These are phyloP conservation scores for Sapayoa aenigma DNA, from an alignment of 2,113 vertebrate species.

Conservation along the genomic window DNA sequence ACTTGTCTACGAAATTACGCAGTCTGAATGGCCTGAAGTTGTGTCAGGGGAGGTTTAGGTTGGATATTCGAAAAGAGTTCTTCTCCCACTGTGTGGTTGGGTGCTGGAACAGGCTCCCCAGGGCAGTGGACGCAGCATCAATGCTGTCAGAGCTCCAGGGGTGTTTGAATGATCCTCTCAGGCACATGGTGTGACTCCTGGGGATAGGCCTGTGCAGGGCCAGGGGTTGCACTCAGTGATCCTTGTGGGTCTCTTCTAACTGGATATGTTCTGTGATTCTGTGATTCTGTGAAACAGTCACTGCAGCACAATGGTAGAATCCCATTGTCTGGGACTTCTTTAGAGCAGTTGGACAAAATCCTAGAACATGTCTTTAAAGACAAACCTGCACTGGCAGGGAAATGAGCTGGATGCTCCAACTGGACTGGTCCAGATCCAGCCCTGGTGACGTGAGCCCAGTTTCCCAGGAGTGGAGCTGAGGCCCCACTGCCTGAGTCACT, in stretches of 20 bases:
- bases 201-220: neutral
- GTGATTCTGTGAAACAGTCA: neutral
- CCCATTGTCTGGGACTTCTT: neutral
- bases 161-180: neutral
- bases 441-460: neutral
- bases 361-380: slow-evolving; percentile 28
- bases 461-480: neutral
- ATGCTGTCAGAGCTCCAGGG: neutral
- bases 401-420: neutral
- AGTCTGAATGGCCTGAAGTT: neutral
- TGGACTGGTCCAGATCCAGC: neutral
- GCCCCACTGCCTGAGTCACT: neutral
- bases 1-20: neutral
- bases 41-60: neutral
- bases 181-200: neutral
- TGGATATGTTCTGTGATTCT: neutral
- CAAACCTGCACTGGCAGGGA: slow-evolving; percentile 19
- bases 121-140: neutral
- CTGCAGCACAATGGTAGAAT: neutral
- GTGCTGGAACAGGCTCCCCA: neutral
- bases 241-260: neutral
- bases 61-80: neutral
- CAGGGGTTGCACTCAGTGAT: neutral
- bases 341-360: slow-evolving; percentile 13
- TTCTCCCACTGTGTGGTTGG: neutral